Percentiles rank a stretch among this genome's conserved stretches.
phyloP scores from a whole-genome alignment of 2,888 invertebrate genomes.

The Cloeon dipterum region DNA sequence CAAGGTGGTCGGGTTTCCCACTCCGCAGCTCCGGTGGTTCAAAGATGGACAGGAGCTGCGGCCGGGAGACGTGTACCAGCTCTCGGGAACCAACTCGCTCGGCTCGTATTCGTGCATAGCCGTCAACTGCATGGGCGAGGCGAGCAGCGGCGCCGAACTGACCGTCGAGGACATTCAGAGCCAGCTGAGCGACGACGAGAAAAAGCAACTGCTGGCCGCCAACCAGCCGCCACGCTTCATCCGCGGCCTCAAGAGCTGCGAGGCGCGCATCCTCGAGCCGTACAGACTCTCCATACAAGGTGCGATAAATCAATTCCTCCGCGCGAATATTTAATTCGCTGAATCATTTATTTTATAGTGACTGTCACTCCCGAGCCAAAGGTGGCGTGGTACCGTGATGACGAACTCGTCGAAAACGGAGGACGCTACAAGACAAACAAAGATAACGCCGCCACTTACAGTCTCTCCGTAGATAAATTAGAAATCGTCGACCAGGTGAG shows the following conservation, averaged over 20 bases:
- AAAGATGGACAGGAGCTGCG: constrained; percentile 81
- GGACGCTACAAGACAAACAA: constrained; percentile 42
- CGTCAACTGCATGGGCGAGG: constrained; percentile 75
- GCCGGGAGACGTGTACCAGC: constrained; percentile 78
- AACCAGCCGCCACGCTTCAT: constrained; percentile 69
- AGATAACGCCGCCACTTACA: constrained; percentile 47
- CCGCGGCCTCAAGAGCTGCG: constrained; percentile 56
- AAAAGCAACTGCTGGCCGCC: constrained; percentile 41
- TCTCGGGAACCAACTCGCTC: constrained; percentile 72
- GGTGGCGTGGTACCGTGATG: constrained; percentile 73
- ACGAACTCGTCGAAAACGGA: constrained; percentile 40
- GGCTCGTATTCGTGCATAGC: constrained; percentile 80
- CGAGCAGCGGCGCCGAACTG: constrained; percentile 62
- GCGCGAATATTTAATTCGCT: neutral
- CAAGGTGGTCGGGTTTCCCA: constrained; percentile 80
- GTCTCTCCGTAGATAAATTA: constrained; percentile 44
- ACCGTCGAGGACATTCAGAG: constrained; percentile 80
- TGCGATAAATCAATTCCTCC: constrained; percentile 13
- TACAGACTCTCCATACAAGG: constrained; percentile 63
- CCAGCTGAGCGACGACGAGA: constrained; percentile 69
- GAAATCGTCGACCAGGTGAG: constrained; percentile 54
- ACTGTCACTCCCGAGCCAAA: constrained; percentile 59
- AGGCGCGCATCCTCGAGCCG: constrained; percentile 60
- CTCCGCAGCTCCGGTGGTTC: constrained; percentile 70
- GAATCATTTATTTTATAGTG: constrained; percentile 24